Percentiles rank a stretch among this genome's conserved stretches.
Conservation (phyloP, 2,113 vertebrate species). For the Panurus biarmicus region DNA sequence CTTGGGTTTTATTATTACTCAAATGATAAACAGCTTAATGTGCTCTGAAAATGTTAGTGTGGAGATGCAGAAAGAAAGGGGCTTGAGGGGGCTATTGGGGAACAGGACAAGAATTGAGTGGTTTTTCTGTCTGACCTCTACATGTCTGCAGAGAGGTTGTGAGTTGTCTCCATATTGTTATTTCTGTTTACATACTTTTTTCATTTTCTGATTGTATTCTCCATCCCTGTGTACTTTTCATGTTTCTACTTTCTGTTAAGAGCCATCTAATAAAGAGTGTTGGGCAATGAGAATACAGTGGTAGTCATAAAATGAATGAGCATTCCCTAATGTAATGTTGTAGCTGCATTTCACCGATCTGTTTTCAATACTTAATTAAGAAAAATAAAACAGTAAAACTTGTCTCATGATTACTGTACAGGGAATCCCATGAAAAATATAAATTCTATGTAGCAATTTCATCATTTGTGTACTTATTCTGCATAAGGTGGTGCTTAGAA, state of each 20-base stretch:
- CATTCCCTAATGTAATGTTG: neutral
- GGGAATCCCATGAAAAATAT: neutral
- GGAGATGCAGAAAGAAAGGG: neutral
- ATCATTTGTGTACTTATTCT: neutral
- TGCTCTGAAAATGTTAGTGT: neutral
- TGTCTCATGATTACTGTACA: neutral
- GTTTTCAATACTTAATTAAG: neutral
- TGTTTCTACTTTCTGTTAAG: neutral
- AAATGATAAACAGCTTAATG: rapidly evolving
- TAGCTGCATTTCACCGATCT: neutral
- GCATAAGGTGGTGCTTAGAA: neutral
- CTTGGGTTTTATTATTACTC: neutral
- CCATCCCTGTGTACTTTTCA: neutral
- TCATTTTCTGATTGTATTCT: neutral
- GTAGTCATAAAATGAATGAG: neutral
- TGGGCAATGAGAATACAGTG: neutral
- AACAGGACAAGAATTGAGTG: neutral
- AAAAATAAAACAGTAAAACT: neutral
- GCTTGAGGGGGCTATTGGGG: neutral
- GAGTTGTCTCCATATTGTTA: neutral
- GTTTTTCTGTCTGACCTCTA: neutral
- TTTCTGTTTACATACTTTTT: neutral
- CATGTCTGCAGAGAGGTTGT: neutral
- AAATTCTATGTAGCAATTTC: neutral
- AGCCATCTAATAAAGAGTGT: neutral